Evolutionary conservation across 23 tunicate species (phyloP).

Genomic region (Halocynthia roretzi): DNA sequence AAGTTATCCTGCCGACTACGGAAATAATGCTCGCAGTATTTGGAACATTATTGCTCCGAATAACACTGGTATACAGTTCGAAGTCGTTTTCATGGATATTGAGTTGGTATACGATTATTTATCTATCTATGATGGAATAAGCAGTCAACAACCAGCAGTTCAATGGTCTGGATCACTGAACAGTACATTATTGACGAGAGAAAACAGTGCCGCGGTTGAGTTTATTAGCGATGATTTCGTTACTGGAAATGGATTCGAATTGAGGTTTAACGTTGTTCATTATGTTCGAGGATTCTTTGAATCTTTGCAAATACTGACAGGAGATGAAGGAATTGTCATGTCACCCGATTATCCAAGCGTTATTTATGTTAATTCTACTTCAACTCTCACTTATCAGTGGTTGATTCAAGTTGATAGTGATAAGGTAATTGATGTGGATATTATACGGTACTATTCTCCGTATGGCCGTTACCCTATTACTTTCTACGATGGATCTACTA

Average conservation of each 20-base stretch:
- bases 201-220: background rate
- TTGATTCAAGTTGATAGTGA: slow-evolving; percentile 5
- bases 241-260: background rate
- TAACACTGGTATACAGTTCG: background rate
- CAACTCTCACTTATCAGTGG: background rate
- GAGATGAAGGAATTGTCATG: slow-evolving; percentile 2
- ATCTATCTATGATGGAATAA: background rate
- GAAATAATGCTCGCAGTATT: background rate
- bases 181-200: no score
- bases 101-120: slow-evolving; percentile 2
- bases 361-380: background rate
- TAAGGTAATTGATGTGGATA: background rate
- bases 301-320: background rate
- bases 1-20: slow-evolving; percentile 2
- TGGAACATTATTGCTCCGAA: slow-evolving; percentile 3
- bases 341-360: slow-evolving; percentile 7
- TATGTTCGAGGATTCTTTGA: no score
- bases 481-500: slow-evolving; percentile 10
- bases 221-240: background rate
- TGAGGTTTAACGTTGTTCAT: background rate
- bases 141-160: no score
- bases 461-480: background rate
- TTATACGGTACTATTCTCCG: background rate
- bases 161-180: background rate
- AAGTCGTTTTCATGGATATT: background rate